Percentiles rank a stretch among this genome's conserved stretches.
Evolutionary conservation across 2,113 vertebrate genomes (phyloP).

Genomic region (Sander lucioperca): DNA sequence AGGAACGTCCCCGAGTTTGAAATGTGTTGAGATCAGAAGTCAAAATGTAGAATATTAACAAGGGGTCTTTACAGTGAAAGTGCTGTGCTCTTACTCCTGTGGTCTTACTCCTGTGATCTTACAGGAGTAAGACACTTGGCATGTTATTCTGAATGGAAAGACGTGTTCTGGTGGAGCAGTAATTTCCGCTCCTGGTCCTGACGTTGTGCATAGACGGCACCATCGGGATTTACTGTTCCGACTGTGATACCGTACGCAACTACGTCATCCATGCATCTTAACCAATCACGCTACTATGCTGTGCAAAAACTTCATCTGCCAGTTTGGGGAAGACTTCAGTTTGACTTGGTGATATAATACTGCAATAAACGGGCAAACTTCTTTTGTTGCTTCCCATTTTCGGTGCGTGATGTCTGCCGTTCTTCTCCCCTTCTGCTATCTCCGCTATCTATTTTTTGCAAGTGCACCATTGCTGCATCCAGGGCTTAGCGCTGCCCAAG

Average conservation of each 20-base stretch:
- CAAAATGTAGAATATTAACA: slow-evolving; percentile 13
- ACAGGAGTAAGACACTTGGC: slow-evolving; percentile 2
- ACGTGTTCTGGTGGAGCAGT: slow-evolving; percentile 24
- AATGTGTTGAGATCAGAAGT: slow-evolving; percentile 41
- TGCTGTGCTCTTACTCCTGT: slow-evolving; percentile 13
- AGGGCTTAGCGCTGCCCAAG: too few relatives aligned
- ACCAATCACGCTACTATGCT: slow-evolving; percentile 21
- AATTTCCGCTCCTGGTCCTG: slow-evolving; percentile 46
- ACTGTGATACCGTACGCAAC: slow-evolving; percentile 1
- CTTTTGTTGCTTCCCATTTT: neutral
- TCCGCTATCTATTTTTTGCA: too few relatives aligned
- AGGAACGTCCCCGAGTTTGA: slow-evolving; percentile 28
- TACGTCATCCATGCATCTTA: slow-evolving; percentile 13
- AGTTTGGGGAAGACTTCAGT: too few relatives aligned
- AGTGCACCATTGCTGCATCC: too few relatives aligned
- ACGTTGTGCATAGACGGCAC: slow-evolving; percentile 32
- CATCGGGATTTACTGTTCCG: slow-evolving; percentile 19
- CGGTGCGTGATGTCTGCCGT: too few relatives aligned
- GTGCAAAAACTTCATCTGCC: slow-evolving; percentile 1
- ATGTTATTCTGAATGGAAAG: slow-evolving; percentile 16
- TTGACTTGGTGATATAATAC: neutral
- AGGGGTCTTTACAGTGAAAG: slow-evolving; percentile 3
- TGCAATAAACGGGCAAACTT: neutral
- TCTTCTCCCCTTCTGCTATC: too few relatives aligned
- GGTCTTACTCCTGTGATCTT: neutral